Conservation (phyloP, 23 tunicate species). For the Ciona savignyi region DNA sequence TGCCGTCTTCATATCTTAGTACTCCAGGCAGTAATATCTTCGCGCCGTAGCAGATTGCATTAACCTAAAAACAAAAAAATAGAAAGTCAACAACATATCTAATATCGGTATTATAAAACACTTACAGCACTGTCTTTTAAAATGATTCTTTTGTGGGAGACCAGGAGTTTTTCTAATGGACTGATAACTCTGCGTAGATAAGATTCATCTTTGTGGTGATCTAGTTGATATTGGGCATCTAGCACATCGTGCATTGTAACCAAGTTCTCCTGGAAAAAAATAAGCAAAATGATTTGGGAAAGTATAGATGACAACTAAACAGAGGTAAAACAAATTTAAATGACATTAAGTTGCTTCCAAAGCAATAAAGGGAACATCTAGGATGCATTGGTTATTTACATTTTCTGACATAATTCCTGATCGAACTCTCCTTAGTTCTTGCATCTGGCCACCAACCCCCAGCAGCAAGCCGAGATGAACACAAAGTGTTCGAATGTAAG, state of each 20-base stretch:
- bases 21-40: slow-evolving; percentile 97
- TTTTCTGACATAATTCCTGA: slow-evolving; percentile 95
- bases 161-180: slow-evolving; percentile 89
- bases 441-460: slow-evolving; percentile 98
- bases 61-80: too few species aligned
- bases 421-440: slow-evolving; percentile 93
- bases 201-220: slow-evolving; percentile 86
- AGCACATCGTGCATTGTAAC: slow-evolving; percentile 98
- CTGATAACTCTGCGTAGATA: slow-evolving; percentile 79
- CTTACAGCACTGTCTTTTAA: slow-evolving; percentile 96
- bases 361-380: too few species aligned
- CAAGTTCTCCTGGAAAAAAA: slow-evolving; percentile 35
- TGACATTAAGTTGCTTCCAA: neutral
- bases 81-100: too few species aligned
- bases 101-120: too few species aligned
- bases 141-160: slow-evolving; percentile 84
- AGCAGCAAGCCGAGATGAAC: slow-evolving; percentile 94
- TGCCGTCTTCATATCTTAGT: slow-evolving; percentile 91
- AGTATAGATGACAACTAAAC: neutral
- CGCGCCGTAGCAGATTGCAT: slow-evolving; percentile 97
- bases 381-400: too few species aligned
- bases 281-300: neutral
- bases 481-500: slow-evolving; percentile 97
- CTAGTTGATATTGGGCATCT: slow-evolving; percentile 93
- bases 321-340: too few species aligned